Base-by-base conservation (phyloP, 2,888 invertebrate species). In the Sisyra terminalis region DNA sequence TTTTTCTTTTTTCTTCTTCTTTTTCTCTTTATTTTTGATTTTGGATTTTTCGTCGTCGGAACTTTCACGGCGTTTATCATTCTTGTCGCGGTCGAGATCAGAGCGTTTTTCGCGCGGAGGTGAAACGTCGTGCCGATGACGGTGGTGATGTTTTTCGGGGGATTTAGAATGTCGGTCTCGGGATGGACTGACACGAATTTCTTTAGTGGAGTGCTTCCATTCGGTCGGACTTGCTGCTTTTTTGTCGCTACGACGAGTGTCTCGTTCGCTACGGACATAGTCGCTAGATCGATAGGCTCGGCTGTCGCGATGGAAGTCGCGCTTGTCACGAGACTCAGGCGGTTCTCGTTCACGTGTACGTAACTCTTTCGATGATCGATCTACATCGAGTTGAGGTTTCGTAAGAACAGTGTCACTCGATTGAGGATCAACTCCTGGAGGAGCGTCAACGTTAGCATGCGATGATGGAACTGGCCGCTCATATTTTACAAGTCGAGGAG, bases 1-100 rank as follows among this genome's bases (percentile, higher is more conserved):
- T 50, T 59, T 61, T 46, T 70, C 71, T 50, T 71, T 73, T 46
- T 68, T 66, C 35, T 70, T 70, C 49, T 70, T 58, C 47, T 52
- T 57, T 52, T 57, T 58, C 45, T 57, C 60, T 43, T 52, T 52
- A 50, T 58, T 61, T 41, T 57, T 57, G 48, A 55, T 54, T 43
- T 50, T 52, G 40, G 47, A 50, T 46, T 53, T 56, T 48, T 55
- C 54, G 46, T 57, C 50, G 47, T 52, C 48, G 43, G 46, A 43
- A 15, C 66, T 64, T 51, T 69, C 66, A 53, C 66, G 66, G 37
- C 49, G 29, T 49, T 53, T 50, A 45, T 52, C 49, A 39, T 51
- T 49, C 44, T 48, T 48, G 40, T 47, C 41, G 43, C 51, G 64
- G 63, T 51, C 64, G 61, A 50, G 67, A 56, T 51, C 57, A 50